phyloP scores from a whole-genome alignment of 2,113 vertebrate genomes.

The Alligator mississippiensis region DNA sequence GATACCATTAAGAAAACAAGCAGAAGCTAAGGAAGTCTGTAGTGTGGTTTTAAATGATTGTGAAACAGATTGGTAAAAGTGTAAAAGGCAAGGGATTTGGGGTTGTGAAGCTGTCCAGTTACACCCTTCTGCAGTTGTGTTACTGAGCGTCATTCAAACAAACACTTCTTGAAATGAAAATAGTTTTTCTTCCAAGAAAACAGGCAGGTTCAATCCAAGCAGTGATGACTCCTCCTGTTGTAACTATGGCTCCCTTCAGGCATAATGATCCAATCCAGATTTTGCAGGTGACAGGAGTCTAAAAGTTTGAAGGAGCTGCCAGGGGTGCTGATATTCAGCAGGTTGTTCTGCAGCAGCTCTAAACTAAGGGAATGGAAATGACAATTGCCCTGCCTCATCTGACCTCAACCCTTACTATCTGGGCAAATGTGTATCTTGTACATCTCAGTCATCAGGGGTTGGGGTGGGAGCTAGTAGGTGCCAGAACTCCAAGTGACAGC shows the following conservation, averaged over 20 bases:
- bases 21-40: background rate
- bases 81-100: background rate
- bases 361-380: no score
- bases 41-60: accelerated
- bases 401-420: background rate
- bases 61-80: background rate
- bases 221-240: background rate
- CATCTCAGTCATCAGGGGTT: accelerated
- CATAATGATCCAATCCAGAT: conserved; percentile 7
- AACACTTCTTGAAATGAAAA: background rate
- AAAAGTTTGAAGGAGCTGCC: background rate
- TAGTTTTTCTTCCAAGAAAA: no score
- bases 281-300: conserved; percentile 44
- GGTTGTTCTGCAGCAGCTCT: background rate
- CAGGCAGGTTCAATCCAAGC: background rate
- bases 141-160: background rate
- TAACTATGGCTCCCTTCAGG: background rate
- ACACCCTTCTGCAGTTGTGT: background rate
- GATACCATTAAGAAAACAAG: background rate
- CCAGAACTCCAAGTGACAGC: background rate
- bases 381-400: background rate
- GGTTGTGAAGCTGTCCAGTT: background rate
- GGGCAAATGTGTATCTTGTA: background rate
- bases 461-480: background rate
- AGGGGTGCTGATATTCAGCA: background rate